Percentiles rank a stretch among this genome's conserved stretches.
These are phyloP conservation scores for Amia ocellicauda DNA, from an alignment of 2,113 vertebrate genomes.

Conservation along the genomic window DNA sequence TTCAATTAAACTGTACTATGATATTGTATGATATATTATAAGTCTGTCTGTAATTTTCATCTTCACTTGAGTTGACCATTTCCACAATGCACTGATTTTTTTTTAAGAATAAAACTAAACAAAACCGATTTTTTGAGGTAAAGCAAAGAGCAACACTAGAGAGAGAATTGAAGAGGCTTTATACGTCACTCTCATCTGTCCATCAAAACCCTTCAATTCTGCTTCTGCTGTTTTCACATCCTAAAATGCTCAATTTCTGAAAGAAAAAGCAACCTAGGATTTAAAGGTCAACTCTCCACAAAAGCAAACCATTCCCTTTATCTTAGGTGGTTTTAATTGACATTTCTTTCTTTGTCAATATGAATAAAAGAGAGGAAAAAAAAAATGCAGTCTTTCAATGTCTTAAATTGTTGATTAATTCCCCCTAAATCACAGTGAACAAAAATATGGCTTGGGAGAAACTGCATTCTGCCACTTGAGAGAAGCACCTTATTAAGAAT, in stretches of 20 bases:
- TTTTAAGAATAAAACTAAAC: no score
- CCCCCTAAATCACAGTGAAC: conserved; percentile 47
- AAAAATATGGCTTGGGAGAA: conserved; percentile 42
- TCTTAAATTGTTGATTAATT: conserved; percentile 63
- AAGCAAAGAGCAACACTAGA: no score
- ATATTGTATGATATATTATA: no score
- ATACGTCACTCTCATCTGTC: conserved; percentile 32
- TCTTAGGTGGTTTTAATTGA: conserved; percentile 70
- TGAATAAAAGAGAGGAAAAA: conserved; percentile 44
- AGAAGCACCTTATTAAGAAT: conserved; percentile 55
- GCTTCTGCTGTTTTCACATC: conserved; percentile 46
- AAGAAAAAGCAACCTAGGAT: conserved; percentile 65
- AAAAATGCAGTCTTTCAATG: conserved; percentile 45
- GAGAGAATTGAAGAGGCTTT: conserved; percentile 51
- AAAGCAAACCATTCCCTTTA: conserved; percentile 51
- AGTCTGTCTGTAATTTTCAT: no score
- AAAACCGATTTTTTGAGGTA: no score
- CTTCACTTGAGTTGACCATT: no score
- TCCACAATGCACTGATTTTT: no score
- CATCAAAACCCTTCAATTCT: conserved; percentile 41
- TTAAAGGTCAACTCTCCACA: conserved; percentile 72
- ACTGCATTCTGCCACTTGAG: conserved; percentile 48
- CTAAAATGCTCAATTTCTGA: conserved; percentile 50
- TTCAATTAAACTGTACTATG: no score
- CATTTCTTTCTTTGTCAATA: conserved; percentile 61